Evolutionary conservation across 2,113 vertebrate species (phyloP).

Genomic region (Aix galericulata): DNA sequence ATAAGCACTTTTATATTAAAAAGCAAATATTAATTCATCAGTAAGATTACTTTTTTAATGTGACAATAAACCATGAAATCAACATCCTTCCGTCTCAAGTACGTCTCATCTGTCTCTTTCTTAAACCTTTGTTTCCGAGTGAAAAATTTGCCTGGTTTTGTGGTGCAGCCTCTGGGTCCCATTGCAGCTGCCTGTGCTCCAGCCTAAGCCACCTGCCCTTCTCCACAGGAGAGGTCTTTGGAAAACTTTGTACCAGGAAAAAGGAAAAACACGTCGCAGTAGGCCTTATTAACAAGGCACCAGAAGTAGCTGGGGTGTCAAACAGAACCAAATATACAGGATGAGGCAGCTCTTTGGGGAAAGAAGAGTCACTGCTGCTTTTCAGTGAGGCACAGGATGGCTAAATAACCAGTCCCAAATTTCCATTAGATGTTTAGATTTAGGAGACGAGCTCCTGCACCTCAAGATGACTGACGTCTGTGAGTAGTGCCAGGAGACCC

Average conservation of each 20-base stretch:
- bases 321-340: not conserved
- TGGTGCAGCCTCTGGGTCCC: not conserved
- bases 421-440: not conserved
- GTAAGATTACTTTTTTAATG: constrained; percentile 77
- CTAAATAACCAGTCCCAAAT: not conserved
- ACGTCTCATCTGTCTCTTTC: constrained; percentile 51
- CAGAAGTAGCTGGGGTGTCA: not conserved
- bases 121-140: constrained; percentile 14
- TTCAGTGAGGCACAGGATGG: not conserved
- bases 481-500: not conserved
- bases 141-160: not conserved
- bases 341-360: not conserved
- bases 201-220: not conserved
- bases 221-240: not conserved
- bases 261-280: not conserved
- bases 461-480: not conserved
- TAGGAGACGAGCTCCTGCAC: not conserved
- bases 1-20: constrained; percentile 78
- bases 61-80: constrained; percentile 77
- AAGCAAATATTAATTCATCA: constrained; percentile 76
- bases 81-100: constrained; percentile 71
- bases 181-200: not conserved
- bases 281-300: not conserved
- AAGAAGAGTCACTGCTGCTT: not conserved
- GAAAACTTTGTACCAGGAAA: not conserved